phyloP scores from a whole-genome alignment of 2,113 vertebrate genomes.

The Psephotus haematonotus region DNA sequence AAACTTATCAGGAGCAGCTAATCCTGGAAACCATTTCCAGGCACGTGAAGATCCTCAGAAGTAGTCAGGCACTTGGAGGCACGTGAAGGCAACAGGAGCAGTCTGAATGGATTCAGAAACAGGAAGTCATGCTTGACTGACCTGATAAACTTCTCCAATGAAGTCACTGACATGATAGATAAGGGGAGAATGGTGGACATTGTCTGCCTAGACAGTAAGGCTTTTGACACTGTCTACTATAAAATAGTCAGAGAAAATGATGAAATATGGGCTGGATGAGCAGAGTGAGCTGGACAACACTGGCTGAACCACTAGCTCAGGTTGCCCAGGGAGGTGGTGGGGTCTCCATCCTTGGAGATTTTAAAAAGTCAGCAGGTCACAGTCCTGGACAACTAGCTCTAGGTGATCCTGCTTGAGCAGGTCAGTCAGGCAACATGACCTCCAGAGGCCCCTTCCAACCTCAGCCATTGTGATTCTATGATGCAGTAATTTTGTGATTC shows the following conservation, averaged over 20 bases:
- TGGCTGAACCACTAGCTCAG: neutral
- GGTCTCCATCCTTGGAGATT: neutral
- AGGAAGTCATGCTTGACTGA: neutral
- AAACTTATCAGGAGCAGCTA: neutral
- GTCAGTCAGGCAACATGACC: rapidly evolving
- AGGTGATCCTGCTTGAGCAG: neutral
- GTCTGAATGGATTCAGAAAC: neutral
- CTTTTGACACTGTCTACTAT: neutral
- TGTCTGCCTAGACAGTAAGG: neutral
- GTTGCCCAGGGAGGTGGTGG: neutral
- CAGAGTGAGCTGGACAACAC: neutral
- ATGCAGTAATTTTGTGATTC: neutral
- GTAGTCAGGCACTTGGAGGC: neutral
- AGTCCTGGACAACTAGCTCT: neutral
- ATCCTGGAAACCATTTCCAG: neutral
- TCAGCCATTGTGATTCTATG: neutral
- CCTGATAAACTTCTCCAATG: neutral
- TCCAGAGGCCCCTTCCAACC: neutral
- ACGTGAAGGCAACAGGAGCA: neutral
- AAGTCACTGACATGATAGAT: neutral
- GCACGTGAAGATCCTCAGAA: neutral
- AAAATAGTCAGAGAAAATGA: neutral
- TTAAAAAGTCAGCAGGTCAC: rapidly evolving
- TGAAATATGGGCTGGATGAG: neutral
- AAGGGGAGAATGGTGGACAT: neutral